phyloP scores from a whole-genome alignment of 2,888 invertebrate genomes.

The Drosophila pegasa region DNA sequence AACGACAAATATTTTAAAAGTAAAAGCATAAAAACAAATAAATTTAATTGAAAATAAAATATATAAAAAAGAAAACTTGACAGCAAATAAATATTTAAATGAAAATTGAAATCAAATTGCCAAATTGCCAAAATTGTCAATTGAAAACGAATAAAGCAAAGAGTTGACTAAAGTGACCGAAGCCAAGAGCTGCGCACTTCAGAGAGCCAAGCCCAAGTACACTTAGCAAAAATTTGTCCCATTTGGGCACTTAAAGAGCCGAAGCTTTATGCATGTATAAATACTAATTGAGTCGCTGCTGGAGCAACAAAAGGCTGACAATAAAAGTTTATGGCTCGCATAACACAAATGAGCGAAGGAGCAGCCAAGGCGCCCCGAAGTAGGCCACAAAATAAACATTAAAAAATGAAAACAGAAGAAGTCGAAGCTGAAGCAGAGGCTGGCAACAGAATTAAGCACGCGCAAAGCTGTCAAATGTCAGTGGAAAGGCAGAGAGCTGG shows the following conservation, averaged over 20 bases:
- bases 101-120: neutral
- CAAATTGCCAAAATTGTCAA: neutral
- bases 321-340: constrained; percentile 67
- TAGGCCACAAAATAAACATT: constrained; percentile 61
- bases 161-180: neutral
- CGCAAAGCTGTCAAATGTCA: constrained; percentile 75
- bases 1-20: neutral
- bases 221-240: constrained; percentile 22
- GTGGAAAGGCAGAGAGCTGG: constrained; percentile 27
- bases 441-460: constrained; percentile 66
- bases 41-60: neutral
- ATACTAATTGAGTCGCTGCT: constrained; percentile 63
- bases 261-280: constrained; percentile 27
- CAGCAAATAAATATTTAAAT: neutral
- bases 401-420: constrained; percentile 38
- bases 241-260: constrained; percentile 34
- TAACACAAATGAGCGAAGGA: constrained; percentile 34
- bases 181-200: neutral
- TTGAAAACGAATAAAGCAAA: neutral
- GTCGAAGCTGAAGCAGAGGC: constrained; percentile 32
- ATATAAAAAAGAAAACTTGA: neutral
- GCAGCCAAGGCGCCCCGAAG: constrained; percentile 44
- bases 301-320: constrained; percentile 46
- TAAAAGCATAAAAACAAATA: neutral
- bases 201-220: neutral